These are phyloP conservation scores for Rutpela maculata DNA, from an alignment of 2,888 invertebrate genomes.

Conservation along the genomic window DNA sequence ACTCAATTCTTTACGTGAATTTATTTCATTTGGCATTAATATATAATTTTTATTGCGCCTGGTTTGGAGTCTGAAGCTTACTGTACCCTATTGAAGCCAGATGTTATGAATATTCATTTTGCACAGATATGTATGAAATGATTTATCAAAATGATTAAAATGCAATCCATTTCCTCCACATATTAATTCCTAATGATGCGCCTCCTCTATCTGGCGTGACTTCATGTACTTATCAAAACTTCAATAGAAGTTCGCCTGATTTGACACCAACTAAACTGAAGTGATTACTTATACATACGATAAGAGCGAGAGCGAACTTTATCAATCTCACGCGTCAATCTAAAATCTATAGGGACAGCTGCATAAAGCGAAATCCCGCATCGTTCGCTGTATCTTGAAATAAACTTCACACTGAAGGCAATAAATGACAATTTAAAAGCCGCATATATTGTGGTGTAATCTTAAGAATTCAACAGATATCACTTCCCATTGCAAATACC, in stretches of 20 bases:
- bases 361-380: background rate
- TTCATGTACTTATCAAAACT: background rate
- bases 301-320: background rate
- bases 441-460: background rate
- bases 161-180: background rate
- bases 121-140: background rate
- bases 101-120: background rate
- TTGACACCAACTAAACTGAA: background rate
- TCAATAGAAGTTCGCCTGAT: background rate
- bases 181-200: background rate
- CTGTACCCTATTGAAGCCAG: too few relatives aligned
- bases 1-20: too few relatives aligned
- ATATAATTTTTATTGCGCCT: too few relatives aligned
- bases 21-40: too few relatives aligned
- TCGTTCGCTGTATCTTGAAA: background rate
- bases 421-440: background rate
- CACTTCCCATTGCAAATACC: too few relatives aligned
- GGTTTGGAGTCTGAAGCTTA: too few relatives aligned
- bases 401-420: background rate
- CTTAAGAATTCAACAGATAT: too few relatives aligned
- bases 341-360: background rate
- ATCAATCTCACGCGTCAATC: background rate
- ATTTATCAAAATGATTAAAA: background rate
- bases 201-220: background rate
- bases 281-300: background rate